Base-by-base conservation (phyloP, 2,888 invertebrate genomes). In the Pogonocherus hispidulus region DNA sequence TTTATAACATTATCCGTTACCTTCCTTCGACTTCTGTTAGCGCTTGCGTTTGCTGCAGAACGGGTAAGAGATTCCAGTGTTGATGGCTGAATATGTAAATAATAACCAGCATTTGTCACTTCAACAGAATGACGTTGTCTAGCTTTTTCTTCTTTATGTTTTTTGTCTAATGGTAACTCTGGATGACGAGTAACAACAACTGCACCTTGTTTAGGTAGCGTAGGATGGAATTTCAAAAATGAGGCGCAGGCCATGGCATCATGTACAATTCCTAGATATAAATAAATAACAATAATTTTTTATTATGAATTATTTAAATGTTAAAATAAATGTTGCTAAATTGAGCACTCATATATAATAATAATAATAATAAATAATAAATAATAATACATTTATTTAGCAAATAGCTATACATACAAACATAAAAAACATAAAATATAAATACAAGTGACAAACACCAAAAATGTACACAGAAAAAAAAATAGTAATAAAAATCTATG, bases 221-320 rank as follows among this genome's bases (percentile, higher is more conserved):
- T 91, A 0, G 96, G 96, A 84, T 96, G 94, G 83, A 98, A 98
- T 86, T 97, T 97, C 6, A 99, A 88, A 83, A 96, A 99, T 0
- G 98, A 96, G 0, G 98, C 97, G 82, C 97, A 98, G 0, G 98
- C 97, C 92, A 99, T 98, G 4, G 98, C 97, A 84, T 99, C 98
- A 83, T 98, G 97, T 0, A 98, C 97, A 52, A 98, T 92, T 11
- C 97, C 92, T 90, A 78, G 37, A 70, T 16, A 41, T 37, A n/a
- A 41, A 41, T n/a, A 41, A 41, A 16, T 14, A 14, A 41, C 1
- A 2, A 5, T 41, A 8, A 27, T 5, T 3, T 27, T 27, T 27
- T 8, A 27, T 5, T 27, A 8, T 27, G 4, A 5, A 27, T 5
- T 5, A 27, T 27, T 27, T 3, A 5, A 3, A 8, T 27, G 8